Percentiles rank a stretch among this genome's conserved stretches.
Evolutionary conservation across 2,888 invertebrate genomes (phyloP).

Genomic region (Anoplius nigerrimus): DNA sequence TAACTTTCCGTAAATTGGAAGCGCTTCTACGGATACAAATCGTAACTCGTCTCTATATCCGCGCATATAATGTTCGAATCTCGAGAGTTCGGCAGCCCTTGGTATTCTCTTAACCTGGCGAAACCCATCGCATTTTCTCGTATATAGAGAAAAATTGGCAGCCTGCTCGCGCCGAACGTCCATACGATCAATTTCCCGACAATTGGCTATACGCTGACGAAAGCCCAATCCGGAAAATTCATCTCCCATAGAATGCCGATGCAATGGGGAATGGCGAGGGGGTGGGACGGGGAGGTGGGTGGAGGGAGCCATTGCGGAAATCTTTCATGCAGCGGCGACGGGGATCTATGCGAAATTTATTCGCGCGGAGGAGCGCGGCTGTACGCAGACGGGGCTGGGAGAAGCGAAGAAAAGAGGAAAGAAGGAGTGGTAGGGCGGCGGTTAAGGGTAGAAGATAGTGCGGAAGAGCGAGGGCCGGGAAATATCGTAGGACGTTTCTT

Average conservation of each 20-base stretch:
- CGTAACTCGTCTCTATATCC: no score
- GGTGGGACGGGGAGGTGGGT: no score
- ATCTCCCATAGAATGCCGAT: conserved; percentile 9
- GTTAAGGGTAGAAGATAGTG: conserved; percentile 1
- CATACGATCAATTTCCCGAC: no score
- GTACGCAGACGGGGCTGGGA: neutral
- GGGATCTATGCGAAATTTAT: conserved; percentile 21
- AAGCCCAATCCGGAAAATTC: conserved; percentile 8
- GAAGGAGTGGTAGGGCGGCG: conserved; percentile 20
- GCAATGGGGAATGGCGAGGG: neutral
- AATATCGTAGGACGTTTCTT: conserved; percentile 39
- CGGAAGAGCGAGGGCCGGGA: conserved; percentile 11
- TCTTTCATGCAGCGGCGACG: neutral
- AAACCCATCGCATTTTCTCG: no score
- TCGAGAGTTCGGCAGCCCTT: no score
- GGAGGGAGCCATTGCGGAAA: neutral
- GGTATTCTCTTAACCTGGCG: no score
- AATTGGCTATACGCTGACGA: neutral
- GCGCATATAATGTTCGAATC: no score
- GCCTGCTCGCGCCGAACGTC: no score
- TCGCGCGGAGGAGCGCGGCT: neutral
- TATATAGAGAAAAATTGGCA: no score
- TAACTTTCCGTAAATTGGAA: no score
- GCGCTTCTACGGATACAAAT: no score
- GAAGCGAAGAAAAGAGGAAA: conserved; percentile 14